phyloP scores from a whole-genome alignment of 2,113 vertebrate species.

The Sitta europaea region DNA sequence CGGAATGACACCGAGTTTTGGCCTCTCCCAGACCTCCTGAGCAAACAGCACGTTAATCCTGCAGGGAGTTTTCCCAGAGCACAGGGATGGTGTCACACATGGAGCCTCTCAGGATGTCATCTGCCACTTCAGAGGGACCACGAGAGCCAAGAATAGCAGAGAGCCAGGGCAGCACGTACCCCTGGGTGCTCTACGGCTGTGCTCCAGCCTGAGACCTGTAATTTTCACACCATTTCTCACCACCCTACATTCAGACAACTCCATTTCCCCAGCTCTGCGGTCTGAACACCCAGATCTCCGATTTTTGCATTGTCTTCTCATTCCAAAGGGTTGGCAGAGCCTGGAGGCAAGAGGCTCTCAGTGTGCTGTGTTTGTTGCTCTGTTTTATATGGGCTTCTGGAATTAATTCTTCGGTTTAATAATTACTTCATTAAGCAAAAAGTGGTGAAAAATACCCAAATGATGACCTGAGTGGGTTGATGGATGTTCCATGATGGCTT shows the following conservation, averaged over 20 bases:
- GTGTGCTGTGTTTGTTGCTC: neutral
- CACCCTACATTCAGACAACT: constrained; percentile 3
- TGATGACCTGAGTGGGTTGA: neutral
- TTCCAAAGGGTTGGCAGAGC: neutral
- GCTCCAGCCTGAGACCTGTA: constrained; percentile 22
- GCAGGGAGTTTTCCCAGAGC: neutral
- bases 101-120: constrained; percentile 50
- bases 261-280: constrained; percentile 26
- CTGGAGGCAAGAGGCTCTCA: neutral
- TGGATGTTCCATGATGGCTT: neutral
- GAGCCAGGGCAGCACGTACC: neutral
- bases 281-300: constrained; percentile 20
- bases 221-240: constrained; percentile 63
- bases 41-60: neutral
- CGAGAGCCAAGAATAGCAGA: constrained; percentile 60
- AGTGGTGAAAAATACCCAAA: neutral
- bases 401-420: neutral
- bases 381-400: neutral
- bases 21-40: neutral
- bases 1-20: neutral
- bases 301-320: constrained; percentile 1
- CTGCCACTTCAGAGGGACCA: constrained; percentile 45
- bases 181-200: constrained; percentile 48
- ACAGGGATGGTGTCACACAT: neutral
- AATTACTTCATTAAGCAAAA: neutral